Conservation (phyloP, 1,140 invertebrate species). For the Dreissena rostriformis region DNA sequence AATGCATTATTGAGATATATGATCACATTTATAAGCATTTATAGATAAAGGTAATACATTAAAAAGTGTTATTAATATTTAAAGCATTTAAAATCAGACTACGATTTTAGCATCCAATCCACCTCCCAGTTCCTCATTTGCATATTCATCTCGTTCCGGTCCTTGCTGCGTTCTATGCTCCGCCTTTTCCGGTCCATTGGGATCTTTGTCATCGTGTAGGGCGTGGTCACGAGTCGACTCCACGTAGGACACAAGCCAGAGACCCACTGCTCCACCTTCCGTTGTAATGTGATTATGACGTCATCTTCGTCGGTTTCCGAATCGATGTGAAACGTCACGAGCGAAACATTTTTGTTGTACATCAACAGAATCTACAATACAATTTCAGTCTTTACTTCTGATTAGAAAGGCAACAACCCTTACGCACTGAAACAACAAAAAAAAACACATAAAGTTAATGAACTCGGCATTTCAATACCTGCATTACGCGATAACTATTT, state of each 20-base stretch:
- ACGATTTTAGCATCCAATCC: constrained; percentile 42
- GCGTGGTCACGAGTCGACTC: constrained; percentile 41
- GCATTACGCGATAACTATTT: background rate
- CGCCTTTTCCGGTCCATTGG: constrained; percentile 21
- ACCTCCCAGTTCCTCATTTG: constrained; percentile 39
- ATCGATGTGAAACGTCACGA: constrained; percentile 44
- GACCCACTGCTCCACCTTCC: constrained; percentile 48
- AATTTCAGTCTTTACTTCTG: background rate
- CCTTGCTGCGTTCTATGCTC: constrained; percentile 30
- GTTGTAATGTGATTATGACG: constrained; percentile 41
- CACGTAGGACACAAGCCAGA: constrained; percentile 28
- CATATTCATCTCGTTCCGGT: constrained; percentile 39
- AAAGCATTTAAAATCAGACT: background rate
- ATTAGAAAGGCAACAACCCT: background rate
- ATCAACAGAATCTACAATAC: constrained; percentile 53
- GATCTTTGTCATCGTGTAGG: constrained; percentile 22
- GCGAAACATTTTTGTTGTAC: constrained; percentile 54
- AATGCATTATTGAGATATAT: too few species aligned
- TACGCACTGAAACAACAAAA: background rate
- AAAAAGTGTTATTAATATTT: too few species aligned
- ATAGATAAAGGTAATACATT: too few species aligned
- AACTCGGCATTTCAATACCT: background rate
- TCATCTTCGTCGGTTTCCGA: constrained; percentile 17
- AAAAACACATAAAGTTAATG: background rate
- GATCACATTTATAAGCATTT: too few species aligned